Percentiles rank a stretch among this genome's conserved stretches.
These are phyloP conservation scores for Brenthis ino DNA, from an alignment of 2,888 invertebrate genomes.

Conservation along the genomic window DNA sequence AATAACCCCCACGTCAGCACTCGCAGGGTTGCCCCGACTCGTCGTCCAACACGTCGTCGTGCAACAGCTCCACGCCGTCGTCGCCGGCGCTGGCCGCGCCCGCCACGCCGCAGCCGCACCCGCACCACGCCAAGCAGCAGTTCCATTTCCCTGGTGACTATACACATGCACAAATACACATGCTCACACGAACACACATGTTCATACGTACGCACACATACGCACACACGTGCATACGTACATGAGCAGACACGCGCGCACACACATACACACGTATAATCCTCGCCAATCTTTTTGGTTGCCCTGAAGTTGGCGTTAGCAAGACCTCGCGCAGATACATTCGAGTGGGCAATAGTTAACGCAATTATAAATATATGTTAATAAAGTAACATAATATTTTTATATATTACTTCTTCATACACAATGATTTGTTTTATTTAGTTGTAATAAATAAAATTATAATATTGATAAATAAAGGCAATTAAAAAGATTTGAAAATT, in stretches of 20 bases:
- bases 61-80: conserved; percentile 97
- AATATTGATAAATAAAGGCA: too few relatives aligned
- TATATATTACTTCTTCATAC: too few relatives aligned
- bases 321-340: too few relatives aligned
- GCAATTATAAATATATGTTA: too few relatives aligned
- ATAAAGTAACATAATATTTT: too few relatives aligned
- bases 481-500: too few relatives aligned
- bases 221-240: background rate
- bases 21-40: conserved; percentile 85
- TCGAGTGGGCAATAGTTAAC: too few relatives aligned
- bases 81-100: conserved; percentile 90
- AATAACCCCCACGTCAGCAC: background rate
- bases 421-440: too few relatives aligned
- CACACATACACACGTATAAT: background rate
- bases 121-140: conserved; percentile 81
- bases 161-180: background rate
- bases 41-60: conserved; percentile 96
- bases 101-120: conserved; percentile 80
- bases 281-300: too few relatives aligned
- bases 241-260: background rate
- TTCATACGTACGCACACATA: background rate
- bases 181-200: background rate
- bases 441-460: too few relatives aligned
- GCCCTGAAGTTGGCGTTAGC: too few relatives aligned
- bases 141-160: conserved; percentile 89